Conservation (phyloP, 1,140 invertebrate genomes). For the Portunus trituberculatus region DNA sequence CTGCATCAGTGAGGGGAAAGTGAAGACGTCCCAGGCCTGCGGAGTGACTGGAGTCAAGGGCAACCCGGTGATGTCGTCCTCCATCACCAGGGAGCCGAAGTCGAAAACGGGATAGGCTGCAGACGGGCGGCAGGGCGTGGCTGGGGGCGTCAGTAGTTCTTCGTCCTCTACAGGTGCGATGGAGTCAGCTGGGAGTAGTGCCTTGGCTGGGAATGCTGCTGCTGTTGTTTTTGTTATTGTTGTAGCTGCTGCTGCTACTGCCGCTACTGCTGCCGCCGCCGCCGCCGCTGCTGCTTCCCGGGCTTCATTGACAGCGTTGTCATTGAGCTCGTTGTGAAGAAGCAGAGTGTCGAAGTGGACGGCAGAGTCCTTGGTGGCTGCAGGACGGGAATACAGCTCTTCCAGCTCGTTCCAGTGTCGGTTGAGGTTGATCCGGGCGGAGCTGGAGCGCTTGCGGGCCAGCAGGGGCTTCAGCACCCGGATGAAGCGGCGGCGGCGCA, state of each 20-base stretch:
- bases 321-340: constrained; percentile 66
- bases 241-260: no score
- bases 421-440: constrained; percentile 67
- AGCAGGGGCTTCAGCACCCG: constrained; percentile 67
- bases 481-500: constrained; percentile 59
- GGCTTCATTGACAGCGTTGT: constrained; percentile 62
- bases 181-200: background rate
- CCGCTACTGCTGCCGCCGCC: background rate
- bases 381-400: constrained; percentile 52
- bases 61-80: constrained; percentile 50
- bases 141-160: constrained; percentile 52
- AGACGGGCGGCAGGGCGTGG: background rate
- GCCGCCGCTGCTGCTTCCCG: constrained; percentile 40
- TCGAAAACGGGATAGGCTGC: background rate
- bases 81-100: constrained; percentile 27
- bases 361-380: background rate
- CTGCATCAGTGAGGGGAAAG: constrained; percentile 25
- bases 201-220: background rate
- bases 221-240: background rate
- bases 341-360: constrained; percentile 63
- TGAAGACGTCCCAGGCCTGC: constrained; percentile 65
- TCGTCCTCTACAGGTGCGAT: background rate
- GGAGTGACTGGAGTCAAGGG: constrained; percentile 57
- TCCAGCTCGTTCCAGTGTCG: constrained; percentile 71
- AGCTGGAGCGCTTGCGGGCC: constrained; percentile 65